Conservation (phyloP, 1,140 invertebrate genomes). For the Carposina sasakii region DNA sequence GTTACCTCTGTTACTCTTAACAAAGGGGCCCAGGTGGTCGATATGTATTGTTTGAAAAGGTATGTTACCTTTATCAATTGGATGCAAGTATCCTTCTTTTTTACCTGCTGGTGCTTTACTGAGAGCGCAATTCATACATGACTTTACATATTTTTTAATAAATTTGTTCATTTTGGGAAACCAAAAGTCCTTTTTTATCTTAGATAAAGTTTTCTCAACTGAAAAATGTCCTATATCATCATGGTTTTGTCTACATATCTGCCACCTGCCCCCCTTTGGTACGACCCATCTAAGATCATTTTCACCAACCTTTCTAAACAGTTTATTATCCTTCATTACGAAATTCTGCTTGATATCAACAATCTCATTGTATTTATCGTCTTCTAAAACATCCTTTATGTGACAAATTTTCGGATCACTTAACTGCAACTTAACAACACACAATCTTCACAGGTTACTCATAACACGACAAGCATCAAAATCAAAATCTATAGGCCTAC, state of each 20-base stretch:
- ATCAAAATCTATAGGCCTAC: conserved; percentile 7
- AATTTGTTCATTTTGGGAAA: not conserved
- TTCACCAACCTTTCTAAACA: not conserved
- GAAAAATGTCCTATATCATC: conserved; percentile 12
- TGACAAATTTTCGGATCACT: not conserved
- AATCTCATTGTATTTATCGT: not conserved
- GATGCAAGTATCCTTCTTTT: not conserved
- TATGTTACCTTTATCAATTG: conserved; percentile 1
- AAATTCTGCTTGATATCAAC: not conserved
- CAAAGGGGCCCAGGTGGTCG: conserved; percentile 1
- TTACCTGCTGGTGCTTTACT: not conserved
- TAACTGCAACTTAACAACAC: conserved; percentile 1
- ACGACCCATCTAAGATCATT: not conserved
- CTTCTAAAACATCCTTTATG: not conserved
- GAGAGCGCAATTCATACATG: not conserved
- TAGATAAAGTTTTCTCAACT: conserved; percentile 10
- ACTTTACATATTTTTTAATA: not conserved
- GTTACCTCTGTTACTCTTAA: not conserved
- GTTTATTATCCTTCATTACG: not conserved
- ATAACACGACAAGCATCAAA: conserved; percentile 3
- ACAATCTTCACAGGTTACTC: not conserved
- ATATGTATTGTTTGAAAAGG: not conserved
- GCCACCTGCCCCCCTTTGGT: not conserved
- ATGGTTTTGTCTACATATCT: conserved; percentile 7
- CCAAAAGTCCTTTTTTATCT: not conserved